phyloP scores from a whole-genome alignment of 2,797 vertebrate species.

The Sarcophilus harrisii region DNA sequence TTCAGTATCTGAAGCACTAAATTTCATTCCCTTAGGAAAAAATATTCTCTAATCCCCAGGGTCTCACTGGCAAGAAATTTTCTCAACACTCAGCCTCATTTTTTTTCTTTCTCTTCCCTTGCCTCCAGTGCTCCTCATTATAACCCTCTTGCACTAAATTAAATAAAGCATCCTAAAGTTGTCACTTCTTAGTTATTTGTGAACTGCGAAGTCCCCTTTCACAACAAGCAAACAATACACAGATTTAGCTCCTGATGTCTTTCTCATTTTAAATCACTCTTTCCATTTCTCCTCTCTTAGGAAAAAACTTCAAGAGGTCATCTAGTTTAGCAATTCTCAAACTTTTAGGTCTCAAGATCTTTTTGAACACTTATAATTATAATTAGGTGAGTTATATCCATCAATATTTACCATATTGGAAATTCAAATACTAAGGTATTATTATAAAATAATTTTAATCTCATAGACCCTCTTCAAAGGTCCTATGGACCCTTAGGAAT shows the following conservation, averaged over 20 bases:
- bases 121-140: background rate
- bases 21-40: background rate
- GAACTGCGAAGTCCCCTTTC: background rate
- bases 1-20: background rate
- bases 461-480: background rate
- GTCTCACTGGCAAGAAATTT: background rate
- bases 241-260: background rate
- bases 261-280: background rate
- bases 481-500: background rate
- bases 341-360: background rate
- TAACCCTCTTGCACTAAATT: background rate
- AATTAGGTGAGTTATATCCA: background rate
- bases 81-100: background rate
- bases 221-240: background rate
- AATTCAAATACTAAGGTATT: background rate
- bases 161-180: background rate
- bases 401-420: background rate
- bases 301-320: background rate
- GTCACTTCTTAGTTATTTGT: background rate
- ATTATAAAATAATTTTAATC: background rate
- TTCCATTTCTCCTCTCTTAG: background rate
- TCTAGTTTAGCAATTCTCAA: background rate
- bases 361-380: background rate
- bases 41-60: rapidly evolving
- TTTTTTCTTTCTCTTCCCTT: background rate